Evolutionary conservation across 2,113 vertebrate species (phyloP), one percentile per base, ranked within the genome.

Genomic region (Calyptomena viridis): DNA sequence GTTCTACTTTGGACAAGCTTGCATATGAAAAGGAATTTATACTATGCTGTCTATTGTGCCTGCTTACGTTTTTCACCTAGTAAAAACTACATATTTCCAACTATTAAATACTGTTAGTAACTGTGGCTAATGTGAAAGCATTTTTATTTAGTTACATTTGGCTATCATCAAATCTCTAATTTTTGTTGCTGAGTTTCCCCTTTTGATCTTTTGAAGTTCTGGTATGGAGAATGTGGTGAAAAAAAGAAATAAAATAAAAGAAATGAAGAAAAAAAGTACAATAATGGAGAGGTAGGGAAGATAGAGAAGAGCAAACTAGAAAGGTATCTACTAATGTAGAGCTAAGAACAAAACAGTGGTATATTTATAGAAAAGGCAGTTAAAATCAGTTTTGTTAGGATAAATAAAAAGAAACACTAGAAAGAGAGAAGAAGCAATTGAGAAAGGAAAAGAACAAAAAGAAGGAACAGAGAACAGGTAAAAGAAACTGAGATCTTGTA

Each of bases 141-240:
- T 95, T 95, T 96, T 96, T 94, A 84, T 87, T 89, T 94, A 84
- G 92, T 93, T 96, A 90, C 92, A 91, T n/a, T 94, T 84, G 75
- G 71, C 84, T 91, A 62, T 79, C 68, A 63, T 94, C 82, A 96
- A 71, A 96, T 93, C 60, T 91, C 33, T 95, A 91, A 92, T 96
- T 94, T 92, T 77, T 95, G 67, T 88, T 95, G 71, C 42, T 1
- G 8, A 21, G 44, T 89, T 95, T 89, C 85, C 59, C 35, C 24
- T 84, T 97, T 95, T 95, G 93, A 96, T 97, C 64, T 95, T 91
- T 84, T 47, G 56, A 92, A 95, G 79, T 95, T 95, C 86, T 96
- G 72, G 55, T 49, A 81, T 52, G 33, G 44, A 93, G 30, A 90
- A 96, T 82, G 33, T 47, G 52, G 30, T 52, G 39, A 39, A 81